A percentile compares a stretch with the other conserved stretches of the same genome.
phyloP scores from a whole-genome alignment of 2,888 invertebrate genomes.

The Leistus spinibarbis region DNA sequence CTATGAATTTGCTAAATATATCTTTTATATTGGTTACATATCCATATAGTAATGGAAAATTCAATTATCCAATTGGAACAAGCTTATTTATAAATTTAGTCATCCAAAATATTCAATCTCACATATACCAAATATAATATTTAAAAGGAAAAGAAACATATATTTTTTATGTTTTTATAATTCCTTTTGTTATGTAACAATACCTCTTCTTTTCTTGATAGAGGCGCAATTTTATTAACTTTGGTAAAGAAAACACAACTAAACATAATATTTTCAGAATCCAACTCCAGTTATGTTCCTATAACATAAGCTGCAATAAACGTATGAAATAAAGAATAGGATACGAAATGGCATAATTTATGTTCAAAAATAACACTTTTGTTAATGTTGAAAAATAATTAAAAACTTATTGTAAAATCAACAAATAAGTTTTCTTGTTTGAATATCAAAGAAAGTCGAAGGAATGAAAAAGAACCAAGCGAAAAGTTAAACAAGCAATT shows the following conservation, averaged over 20 bases:
- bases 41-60: not conserved
- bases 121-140: not conserved
- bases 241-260: no score
- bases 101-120: not conserved
- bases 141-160: no score
- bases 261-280: no score
- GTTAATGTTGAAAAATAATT: not conserved
- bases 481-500: not conserved
- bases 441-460: not conserved
- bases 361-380: not conserved
- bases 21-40: not conserved
- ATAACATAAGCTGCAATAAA: no score
- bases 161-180: no score
- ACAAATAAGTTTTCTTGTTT: not conserved
- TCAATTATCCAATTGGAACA: not conserved
- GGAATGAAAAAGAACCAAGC: not conserved
- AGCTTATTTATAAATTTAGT: not conserved
- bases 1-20: not conserved
- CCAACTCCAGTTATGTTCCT: no score
- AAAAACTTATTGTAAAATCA: not conserved
- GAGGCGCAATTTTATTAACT: no score
- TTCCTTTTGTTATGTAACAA: no score
- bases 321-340: no score
- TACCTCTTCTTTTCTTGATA: no score
- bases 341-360: not conserved